Percentiles rank a stretch among this genome's conserved stretches.
Conservation (phyloP, 1,140 invertebrate genomes). For the Listronotus bonariensis region DNA sequence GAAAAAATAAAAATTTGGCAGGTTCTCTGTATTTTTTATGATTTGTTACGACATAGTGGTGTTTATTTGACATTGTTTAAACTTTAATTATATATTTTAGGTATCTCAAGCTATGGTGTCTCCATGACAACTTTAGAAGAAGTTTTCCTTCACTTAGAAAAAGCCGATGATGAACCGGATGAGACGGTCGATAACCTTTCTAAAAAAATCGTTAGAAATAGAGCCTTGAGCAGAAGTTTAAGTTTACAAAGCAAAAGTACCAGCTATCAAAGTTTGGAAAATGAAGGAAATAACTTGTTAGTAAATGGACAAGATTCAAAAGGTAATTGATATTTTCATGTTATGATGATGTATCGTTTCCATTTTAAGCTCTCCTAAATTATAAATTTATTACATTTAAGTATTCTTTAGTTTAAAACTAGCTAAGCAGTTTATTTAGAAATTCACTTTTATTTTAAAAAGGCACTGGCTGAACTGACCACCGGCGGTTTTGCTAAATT, state of each 20-base stretch:
- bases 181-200: slow-evolving; percentile 70
- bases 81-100: slow-evolving; percentile 49
- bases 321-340: slow-evolving; percentile 14
- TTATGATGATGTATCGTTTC: no score
- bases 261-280: slow-evolving; percentile 73
- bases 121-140: slow-evolving; percentile 95
- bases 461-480: no score
- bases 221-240: slow-evolving; percentile 71
- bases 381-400: no score
- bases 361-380: no score
- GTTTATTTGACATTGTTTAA: no score
- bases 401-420: no score
- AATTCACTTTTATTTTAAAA: no score
- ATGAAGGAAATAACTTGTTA: slow-evolving; percentile 58
- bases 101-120: slow-evolving; percentile 86
- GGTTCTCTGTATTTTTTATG: no score
- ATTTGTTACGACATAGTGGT: no score
- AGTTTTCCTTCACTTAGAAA: slow-evolving; percentile 78
- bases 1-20: no score
- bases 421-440: no score
- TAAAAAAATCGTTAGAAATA: slow-evolving; percentile 72
- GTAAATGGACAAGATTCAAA: slow-evolving; percentile 39
- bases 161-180: slow-evolving; percentile 66
- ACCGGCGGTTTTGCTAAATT: no score
- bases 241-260: slow-evolving; percentile 73